These are phyloP conservation scores for Triops cancriformis DNA, from an alignment of 1,140 invertebrate genomes.

Conservation along the genomic window DNA sequence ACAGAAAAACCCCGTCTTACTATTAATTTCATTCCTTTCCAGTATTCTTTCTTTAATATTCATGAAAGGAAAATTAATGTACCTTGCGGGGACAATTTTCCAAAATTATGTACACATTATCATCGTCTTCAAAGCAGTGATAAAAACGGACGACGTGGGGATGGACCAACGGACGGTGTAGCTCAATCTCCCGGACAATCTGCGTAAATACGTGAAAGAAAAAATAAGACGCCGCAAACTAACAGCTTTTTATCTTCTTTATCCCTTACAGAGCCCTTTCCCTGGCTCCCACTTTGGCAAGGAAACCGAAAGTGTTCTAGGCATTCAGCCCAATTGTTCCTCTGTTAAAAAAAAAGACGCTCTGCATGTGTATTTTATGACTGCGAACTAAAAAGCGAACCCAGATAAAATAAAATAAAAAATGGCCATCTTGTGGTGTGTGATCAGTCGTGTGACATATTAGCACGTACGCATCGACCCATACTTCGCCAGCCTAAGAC, in stretches of 20 bases:
- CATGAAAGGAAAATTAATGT: background rate
- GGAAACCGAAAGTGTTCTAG: background rate
- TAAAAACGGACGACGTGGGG: slow-evolving; percentile 54
- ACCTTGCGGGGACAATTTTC: slow-evolving; percentile 52
- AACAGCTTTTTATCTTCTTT: background rate
- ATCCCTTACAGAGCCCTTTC: background rate
- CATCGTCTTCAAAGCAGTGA: slow-evolving; percentile 53
- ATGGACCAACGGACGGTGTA: slow-evolving; percentile 50
- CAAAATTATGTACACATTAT: slow-evolving; percentile 56
- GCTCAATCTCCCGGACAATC: slow-evolving; percentile 55
- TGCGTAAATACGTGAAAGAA: slow-evolving; percentile 33
- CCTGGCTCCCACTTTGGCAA: background rate
- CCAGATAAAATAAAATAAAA: background rate
- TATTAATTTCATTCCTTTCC: background rate
- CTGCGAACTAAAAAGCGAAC: background rate
- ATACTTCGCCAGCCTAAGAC: background rate
- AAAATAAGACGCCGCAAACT: slow-evolving; percentile 11
- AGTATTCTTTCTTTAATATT: background rate
- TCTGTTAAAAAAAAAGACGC: background rate
- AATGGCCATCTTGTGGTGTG: background rate
- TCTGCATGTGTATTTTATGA: background rate
- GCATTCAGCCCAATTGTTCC: background rate
- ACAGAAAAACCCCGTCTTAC: background rate
- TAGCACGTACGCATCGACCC: slow-evolving; percentile 1
- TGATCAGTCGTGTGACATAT: slow-evolving; percentile 3